Base-by-base conservation (phyloP, 2,888 invertebrate genomes). In the Steromphala cineraria region DNA sequence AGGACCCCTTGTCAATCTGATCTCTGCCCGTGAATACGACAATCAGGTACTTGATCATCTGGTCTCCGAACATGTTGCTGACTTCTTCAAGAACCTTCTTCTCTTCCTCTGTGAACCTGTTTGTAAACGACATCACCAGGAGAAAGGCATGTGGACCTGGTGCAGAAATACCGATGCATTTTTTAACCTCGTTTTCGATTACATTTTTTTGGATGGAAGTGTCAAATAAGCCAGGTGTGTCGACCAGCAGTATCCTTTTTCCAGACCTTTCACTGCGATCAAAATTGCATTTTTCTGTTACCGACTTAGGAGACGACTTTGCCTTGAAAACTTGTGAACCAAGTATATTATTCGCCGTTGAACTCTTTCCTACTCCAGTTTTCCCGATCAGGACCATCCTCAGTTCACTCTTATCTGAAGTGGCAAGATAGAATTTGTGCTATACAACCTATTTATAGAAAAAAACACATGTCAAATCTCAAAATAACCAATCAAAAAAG, bases 151-250 rank as follows among this genome's bases (percentile, higher is more conserved):
- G 62, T 10, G 62, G 62, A n/a, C 62, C 62, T 62, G 62, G 62
- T 3, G 62, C 62, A 3, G 62, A 62, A 62, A 62, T 21, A 7
- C 28, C 62, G 15, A 62, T 62, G 17, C 62, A 62, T 62, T 62
- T 62, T 17, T 62, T 62, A 21, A 62, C 28, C 17, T 62, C 62
- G 3, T 13, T 62, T 7, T 62, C 78, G 13, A 83, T 77, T 1
- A 53, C 40, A 13, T 81, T 67, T 55, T 83, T 83, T 19, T 75
- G 53, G 46, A 76, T 79, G 2, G 79, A 78, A 1, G 83, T 81
- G 67, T 83, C 83, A 78, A 83, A 83, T 52, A 83, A 53, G 7
- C 83, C 83, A n/a, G 83, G 83, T n/a, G 83, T 83, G 36, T 83
- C 83, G 2, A 83, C 81, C 4, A 83, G 53, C 36, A 74, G 56